Evolutionary conservation across 2,888 invertebrate genomes (phyloP).

Genomic region (Sarcophaga variegata): DNA sequence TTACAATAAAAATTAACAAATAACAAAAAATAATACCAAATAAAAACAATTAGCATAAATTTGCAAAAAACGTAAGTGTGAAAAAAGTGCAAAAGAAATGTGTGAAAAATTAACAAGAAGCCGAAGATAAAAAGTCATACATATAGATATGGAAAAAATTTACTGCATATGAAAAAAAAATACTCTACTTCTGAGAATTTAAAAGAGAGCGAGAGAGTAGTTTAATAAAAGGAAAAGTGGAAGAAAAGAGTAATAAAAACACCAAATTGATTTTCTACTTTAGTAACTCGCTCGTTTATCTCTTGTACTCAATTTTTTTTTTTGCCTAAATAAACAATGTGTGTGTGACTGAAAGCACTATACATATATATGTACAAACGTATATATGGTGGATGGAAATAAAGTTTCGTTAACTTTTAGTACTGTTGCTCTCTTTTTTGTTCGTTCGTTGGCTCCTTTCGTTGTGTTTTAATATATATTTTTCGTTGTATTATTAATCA

Average conservation of each 20-base stretch:
- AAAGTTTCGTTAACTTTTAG: slow-evolving; percentile 62
- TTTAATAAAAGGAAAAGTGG: too few species aligned
- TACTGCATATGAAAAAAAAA: slow-evolving; percentile 52
- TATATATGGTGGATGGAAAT: not conserved
- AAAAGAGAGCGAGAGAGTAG: slow-evolving; percentile 16
- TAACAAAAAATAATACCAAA: slow-evolving; percentile 37
- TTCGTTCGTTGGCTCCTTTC: slow-evolving; percentile 59
- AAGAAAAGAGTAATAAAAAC: slow-evolving; percentile 57
- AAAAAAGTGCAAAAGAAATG: slow-evolving; percentile 62
- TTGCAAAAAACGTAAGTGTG: slow-evolving; percentile 69
- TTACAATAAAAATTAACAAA: slow-evolving; percentile 50
- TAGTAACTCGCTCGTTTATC: slow-evolving; percentile 31
- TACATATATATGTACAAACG: slow-evolving; percentile 14
- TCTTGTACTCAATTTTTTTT: slow-evolving; percentile 15
- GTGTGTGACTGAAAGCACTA: slow-evolving; percentile 60
- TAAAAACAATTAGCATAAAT: slow-evolving; percentile 60
- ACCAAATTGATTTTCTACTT: slow-evolving; percentile 69
- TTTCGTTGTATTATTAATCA: slow-evolving; percentile 73
- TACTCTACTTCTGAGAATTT: slow-evolving; percentile 43
- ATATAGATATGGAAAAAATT: slow-evolving; percentile 57
- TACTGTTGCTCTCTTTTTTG: slow-evolving; percentile 46
- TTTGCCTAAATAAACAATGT: slow-evolving; percentile 28
- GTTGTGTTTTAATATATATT: slow-evolving; percentile 54
- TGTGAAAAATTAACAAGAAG: slow-evolving; percentile 66
- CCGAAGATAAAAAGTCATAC: slow-evolving; percentile 53